phyloP scores from a whole-genome alignment of 2,888 invertebrate genomes.

The Drosophila antonietae region DNA sequence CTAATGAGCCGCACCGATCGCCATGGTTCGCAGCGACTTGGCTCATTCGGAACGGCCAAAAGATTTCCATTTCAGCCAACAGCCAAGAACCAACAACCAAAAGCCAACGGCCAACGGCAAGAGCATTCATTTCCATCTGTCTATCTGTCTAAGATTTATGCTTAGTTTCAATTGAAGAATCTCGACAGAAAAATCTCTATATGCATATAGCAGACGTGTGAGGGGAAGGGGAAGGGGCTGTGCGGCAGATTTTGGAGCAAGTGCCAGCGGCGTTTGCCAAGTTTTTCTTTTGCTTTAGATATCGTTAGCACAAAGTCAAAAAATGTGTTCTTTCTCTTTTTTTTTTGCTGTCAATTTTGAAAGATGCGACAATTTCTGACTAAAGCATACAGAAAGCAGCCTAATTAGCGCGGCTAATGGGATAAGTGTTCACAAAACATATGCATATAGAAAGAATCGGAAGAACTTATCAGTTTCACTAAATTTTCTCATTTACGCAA shows the following conservation, averaged over 20 bases:
- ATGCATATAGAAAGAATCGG: background rate
- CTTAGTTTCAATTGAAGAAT: conserved; percentile 11
- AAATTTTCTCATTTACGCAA: background rate
- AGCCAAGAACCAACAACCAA: background rate
- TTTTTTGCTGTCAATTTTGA: conserved; percentile 69
- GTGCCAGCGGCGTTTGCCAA: conserved; percentile 45
- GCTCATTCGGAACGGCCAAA: conserved; percentile 41
- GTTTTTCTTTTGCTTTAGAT: conserved; percentile 30
- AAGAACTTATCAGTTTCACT: background rate
- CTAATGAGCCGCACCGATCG: conserved; percentile 73
- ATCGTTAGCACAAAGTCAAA: conserved; percentile 74
- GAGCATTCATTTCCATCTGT: conserved; percentile 6
- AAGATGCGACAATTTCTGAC: conserved; percentile 70
- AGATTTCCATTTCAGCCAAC: conserved; percentile 1
- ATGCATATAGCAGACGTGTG: conserved; percentile 2
- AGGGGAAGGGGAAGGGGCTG: conserved; percentile 8
- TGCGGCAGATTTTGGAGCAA: conserved; percentile 40
- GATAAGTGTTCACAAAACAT: conserved; percentile 43
- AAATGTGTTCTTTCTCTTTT: conserved; percentile 31
- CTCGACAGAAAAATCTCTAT: conserved; percentile 6
- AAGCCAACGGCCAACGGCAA: background rate
- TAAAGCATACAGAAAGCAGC: conserved; percentile 39
- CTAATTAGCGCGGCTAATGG: conserved; percentile 70
- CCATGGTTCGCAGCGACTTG: conserved; percentile 66
- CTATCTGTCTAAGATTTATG: conserved; percentile 68